phyloP scores from a whole-genome alignment of 23 tunicate species.

The Ciona savignyi region DNA sequence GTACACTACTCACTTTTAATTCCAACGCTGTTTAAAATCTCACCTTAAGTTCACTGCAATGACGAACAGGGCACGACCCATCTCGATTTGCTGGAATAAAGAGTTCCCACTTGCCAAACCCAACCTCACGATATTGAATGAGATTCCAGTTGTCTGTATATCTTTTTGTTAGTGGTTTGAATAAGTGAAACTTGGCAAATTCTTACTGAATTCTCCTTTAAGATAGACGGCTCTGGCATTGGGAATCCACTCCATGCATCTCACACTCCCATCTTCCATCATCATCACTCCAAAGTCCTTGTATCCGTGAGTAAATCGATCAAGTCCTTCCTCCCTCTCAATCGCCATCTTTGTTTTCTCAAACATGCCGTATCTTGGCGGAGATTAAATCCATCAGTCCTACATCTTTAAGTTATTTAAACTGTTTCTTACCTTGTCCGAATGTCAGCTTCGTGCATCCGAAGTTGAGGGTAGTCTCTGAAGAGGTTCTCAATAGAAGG shows the following conservation, averaged over 20 bases:
- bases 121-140: conserved; percentile 6
- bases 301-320: conserved; percentile 23
- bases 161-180: too few relatives aligned
- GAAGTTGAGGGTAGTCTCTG: too few relatives aligned
- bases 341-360: conserved; percentile 25
- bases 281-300: conserved; percentile 51
- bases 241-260: conserved; percentile 69
- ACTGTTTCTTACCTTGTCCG: too few relatives aligned
- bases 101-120: conserved; percentile 54
- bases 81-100: conserved; percentile 30
- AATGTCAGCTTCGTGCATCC: too few relatives aligned
- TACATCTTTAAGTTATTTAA: too few relatives aligned
- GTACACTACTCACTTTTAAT: too few relatives aligned
- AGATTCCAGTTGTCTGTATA: conserved; percentile 62
- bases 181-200: too few relatives aligned
- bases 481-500: too few relatives aligned
- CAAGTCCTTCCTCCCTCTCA: conserved; percentile 40
- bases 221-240: conserved; percentile 58
- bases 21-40: too few relatives aligned
- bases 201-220: conserved; percentile 71
- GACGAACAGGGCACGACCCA: conserved; percentile 44
- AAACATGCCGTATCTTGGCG: conserved; percentile 39
- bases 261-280: conserved; percentile 26
- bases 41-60: conserved; percentile 46
- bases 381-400: too few relatives aligned